Evolutionary conservation across 2,113 vertebrate genomes (phyloP).

Genomic region (Telmatochromis brachygnathus): DNA sequence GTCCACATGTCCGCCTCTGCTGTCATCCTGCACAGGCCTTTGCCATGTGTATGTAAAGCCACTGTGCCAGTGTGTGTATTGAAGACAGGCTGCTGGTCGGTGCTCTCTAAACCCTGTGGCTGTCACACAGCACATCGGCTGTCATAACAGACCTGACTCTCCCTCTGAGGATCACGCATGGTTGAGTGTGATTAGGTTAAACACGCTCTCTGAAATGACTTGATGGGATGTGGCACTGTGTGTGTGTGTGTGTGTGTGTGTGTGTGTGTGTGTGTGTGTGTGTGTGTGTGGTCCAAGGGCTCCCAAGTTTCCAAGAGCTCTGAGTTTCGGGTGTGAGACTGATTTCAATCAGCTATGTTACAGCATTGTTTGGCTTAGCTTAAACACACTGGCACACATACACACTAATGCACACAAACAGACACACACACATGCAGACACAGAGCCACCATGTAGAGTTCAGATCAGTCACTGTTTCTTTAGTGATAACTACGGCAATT

Average conservation of each 20-base stretch:
- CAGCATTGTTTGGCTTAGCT: background rate
- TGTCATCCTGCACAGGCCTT: background rate
- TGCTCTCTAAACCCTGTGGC: constrained; percentile 39
- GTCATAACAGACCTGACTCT: constrained; percentile 61
- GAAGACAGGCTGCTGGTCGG: constrained; percentile 37
- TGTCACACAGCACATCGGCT: constrained; percentile 51
- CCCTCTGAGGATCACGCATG: constrained; percentile 60
- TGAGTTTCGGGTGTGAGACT: background rate
- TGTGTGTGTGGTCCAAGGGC: background rate
- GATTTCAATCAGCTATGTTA: constrained; percentile 36
- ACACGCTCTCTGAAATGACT: constrained; percentile 48
- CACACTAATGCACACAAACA: background rate
- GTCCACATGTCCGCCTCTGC: background rate
- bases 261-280: background rate
- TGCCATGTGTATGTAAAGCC: background rate
- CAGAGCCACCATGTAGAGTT: background rate
- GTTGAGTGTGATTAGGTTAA: constrained; percentile 65
- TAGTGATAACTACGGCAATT: constrained; percentile 38
- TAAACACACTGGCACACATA: background rate
- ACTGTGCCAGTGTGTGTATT: background rate
- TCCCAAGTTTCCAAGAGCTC: background rate
- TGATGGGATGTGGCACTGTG: constrained; percentile 51
- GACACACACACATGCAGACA: background rate
- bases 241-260: background rate
- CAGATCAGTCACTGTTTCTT: constrained; percentile 27